Percentiles rank a stretch among this genome's conserved stretches.
phyloP scores from a whole-genome alignment of 2,888 invertebrate genomes.

The Norana najaformis region DNA sequence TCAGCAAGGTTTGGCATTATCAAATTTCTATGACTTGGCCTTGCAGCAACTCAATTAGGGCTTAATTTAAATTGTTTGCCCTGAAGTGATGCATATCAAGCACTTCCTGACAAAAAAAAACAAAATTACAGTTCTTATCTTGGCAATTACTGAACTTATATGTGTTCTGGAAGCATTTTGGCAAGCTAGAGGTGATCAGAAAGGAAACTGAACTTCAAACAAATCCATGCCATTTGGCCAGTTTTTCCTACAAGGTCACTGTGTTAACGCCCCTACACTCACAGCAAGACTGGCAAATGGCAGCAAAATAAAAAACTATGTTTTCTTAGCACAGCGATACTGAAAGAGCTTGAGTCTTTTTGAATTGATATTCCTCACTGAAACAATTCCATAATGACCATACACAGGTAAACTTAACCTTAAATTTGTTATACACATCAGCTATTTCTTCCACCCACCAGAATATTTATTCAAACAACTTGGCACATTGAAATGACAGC shows the following conservation, averaged over 20 bases:
- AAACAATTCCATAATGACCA: not conserved
- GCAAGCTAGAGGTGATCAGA: not conserved
- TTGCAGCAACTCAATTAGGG: not conserved
- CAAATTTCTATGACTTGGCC: not conserved
- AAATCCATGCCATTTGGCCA: not conserved
- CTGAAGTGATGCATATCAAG: not conserved
- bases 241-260: not conserved
- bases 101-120: not conserved
- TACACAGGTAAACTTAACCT: no score
- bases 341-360: not conserved
- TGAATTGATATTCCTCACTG: not conserved
- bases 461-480: not conserved
- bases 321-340: not conserved
- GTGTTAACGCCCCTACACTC: not conserved
- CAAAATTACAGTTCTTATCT: not conserved
- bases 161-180: not conserved
- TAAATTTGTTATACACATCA: not conserved
- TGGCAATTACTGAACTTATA: no score
- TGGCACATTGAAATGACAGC: not conserved
- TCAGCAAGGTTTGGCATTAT: not conserved
- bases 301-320: not conserved
- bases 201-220: not conserved
- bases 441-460: not conserved
- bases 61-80: not conserved
- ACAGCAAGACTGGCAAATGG: not conserved